A percentile compares a stretch with the other conserved stretches of the same genome.
phyloP scores from a whole-genome alignment of 1,140 invertebrate genomes.

The Halotydeus destructor region DNA sequence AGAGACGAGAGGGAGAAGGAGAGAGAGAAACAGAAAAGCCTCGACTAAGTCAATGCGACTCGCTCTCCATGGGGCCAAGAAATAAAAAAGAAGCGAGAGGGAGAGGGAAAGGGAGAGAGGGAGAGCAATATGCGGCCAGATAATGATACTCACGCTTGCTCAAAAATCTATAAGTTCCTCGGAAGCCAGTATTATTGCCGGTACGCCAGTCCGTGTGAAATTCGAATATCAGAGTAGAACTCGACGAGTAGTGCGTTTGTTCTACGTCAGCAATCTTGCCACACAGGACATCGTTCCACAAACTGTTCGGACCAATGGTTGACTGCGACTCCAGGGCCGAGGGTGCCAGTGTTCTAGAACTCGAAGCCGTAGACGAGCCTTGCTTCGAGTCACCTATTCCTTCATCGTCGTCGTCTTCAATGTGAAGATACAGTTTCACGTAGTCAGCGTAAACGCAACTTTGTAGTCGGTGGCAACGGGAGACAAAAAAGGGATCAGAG shows the following conservation, averaged over 20 bases:
- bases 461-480: constrained; percentile 24
- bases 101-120: too few species aligned
- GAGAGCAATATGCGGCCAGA: neutral
- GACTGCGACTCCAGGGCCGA: too few species aligned
- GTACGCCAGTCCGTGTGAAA: constrained; percentile 41
- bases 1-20: too few species aligned
- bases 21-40: too few species aligned
- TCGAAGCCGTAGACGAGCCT: too few species aligned
- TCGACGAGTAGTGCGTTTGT: constrained; percentile 53
- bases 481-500: constrained; percentile 16
- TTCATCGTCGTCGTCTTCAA: constrained; percentile 41
- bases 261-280: constrained; percentile 43
- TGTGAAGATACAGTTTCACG: constrained; percentile 52
- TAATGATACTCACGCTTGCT: constrained; percentile 44
- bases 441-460: constrained; percentile 54
- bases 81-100: neutral
- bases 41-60: too few species aligned
- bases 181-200: constrained; percentile 46
- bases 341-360: too few species aligned
- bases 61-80: too few species aligned
- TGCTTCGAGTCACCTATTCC: constrained; percentile 49
- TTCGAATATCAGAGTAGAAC: constrained; percentile 52
- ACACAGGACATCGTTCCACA: constrained; percentile 52
- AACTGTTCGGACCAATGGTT: too few species aligned
- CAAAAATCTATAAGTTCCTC: constrained; percentile 55